phyloP scores from a whole-genome alignment of 92 coral and sea anemone species.

The Pocillopora meandrina region DNA sequence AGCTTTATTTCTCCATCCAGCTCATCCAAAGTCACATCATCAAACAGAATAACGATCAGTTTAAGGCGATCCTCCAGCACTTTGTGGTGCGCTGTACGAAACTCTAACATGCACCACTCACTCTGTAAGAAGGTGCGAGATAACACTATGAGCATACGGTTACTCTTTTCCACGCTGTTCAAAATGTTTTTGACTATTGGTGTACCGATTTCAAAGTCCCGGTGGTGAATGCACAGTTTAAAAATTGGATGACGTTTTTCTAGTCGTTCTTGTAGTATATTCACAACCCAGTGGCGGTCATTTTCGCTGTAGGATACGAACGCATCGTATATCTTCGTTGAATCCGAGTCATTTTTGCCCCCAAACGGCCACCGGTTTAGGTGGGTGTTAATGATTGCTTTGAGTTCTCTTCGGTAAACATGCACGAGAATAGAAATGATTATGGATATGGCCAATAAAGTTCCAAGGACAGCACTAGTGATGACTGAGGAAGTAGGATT shows the following conservation, averaged over 20 bases:
- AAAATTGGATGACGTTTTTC: conserved; percentile 75
- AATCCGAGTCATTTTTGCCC: conserved; percentile 73
- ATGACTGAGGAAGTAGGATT: not conserved
- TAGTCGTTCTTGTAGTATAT: conserved; percentile 52
- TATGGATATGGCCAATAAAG: not conserved
- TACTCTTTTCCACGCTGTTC: conserved; percentile 71
- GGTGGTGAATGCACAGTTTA: conserved; percentile 73
- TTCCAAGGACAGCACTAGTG: not conserved
- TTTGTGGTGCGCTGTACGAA: conserved; percentile 85
- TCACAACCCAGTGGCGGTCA: conserved; percentile 67
- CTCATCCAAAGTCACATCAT: conserved; percentile 62
- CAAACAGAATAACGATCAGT: conserved; percentile 74
- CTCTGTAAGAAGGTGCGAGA: conserved; percentile 73
- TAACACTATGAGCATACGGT: conserved; percentile 79
- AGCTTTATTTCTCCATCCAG: conserved; percentile 73
- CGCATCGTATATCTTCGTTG: conserved; percentile 76
- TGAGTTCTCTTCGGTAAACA: conserved; percentile 65
- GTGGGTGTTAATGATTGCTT: conserved; percentile 66
- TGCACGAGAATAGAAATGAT: not conserved
- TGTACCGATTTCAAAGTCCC: conserved; percentile 83
- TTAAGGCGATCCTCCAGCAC: conserved; percentile 73
- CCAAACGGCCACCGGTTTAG: conserved; percentile 91
- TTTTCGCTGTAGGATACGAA: conserved; percentile 82
- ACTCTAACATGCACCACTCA: conserved; percentile 90
- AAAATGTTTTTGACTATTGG: conserved; percentile 71